These are phyloP conservation scores for Numida meleagris DNA, from an alignment of 2,113 vertebrate genomes.

Conservation along the genomic window DNA sequence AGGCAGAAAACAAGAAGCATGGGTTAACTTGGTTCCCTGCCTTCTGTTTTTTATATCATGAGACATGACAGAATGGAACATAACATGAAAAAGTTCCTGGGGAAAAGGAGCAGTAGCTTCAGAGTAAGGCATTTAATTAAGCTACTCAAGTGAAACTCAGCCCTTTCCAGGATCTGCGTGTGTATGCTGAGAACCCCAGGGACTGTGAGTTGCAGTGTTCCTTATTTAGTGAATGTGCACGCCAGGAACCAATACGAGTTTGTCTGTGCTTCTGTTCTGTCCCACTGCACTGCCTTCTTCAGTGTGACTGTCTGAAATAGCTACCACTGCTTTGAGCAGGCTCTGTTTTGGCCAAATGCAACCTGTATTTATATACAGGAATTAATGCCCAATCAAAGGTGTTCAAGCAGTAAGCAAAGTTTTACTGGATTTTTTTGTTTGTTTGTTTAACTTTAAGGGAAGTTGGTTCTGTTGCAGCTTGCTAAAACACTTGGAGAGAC, in stretches of 20 bases:
- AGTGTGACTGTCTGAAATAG: neutral
- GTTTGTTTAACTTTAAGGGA: neutral
- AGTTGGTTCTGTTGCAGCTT: neutral
- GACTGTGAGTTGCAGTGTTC: fast-evolving
- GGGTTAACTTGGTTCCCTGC: neutral
- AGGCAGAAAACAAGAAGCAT: neutral
- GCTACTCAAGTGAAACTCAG: neutral
- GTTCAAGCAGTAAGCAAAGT: neutral
- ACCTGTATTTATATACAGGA: neutral
- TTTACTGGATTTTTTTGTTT: neutral
- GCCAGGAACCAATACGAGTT: fast-evolving
- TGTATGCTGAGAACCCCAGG: neutral
- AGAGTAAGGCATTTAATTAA: neutral
- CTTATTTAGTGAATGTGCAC: neutral
- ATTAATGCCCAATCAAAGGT: neutral
- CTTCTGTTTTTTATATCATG: neutral
- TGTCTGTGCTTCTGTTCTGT: neutral
- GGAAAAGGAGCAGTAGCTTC: neutral
- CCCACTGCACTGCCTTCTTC: fast-evolving
- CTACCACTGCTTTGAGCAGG: neutral
- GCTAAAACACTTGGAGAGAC: neutral
- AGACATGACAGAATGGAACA: neutral
- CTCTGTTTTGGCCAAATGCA: neutral
- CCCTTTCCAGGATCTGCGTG: neutral
- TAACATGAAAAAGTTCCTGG: neutral